Evolutionary conservation across 2,888 invertebrate genomes (phyloP), one percentile per base, ranked within the genome.

Genomic region (Stenolophus ochropezus): DNA sequence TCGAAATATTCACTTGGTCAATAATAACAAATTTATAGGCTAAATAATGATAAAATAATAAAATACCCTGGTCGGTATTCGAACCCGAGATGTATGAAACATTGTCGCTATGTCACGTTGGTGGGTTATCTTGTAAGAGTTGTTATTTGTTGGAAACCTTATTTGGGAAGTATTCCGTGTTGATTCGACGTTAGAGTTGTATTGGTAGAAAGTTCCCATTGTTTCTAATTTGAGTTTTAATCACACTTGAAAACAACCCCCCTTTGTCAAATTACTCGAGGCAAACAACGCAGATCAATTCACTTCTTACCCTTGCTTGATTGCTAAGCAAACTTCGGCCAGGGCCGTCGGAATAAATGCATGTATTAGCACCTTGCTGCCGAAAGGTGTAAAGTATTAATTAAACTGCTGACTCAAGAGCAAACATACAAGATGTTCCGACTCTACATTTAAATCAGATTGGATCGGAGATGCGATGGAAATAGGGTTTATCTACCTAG

Each of bases 301-400:
- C 56, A 61, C 23, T 25, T 25, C 33, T 14, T 69, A 27, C 27
- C 27, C 16, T 33, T 27, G n/a, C 33, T 6, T 69, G 65, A 69
- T 69, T 69, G 65, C 65, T 18, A 33, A 33, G 65, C 20, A 69
- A 69, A 69, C 65, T 69, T 69, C 18, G 65, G 27, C 33, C 65
- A 69, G 27, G 33, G 5, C 33, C 27, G 65, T 69, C 33, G 27
- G 65, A 69, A 69, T 69, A 69, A 69, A 69, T 69, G 33, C 65
- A 69, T 69, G 65, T 33, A 69, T 69, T 69, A 69, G 27, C 65
- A 18, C 33, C 33, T 33, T 42, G 65, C 6, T 69, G 8, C 18
- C 33, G 65, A 18, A 69, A 69, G 65, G 65, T 69, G 65, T 69
- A 69, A 69, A 69, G 33, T 69, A 69, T 69, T 69, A 69, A 69